Evolutionary conservation across 2,113 vertebrate genomes (phyloP).

Genomic region (Clarias gariepinus): DNA sequence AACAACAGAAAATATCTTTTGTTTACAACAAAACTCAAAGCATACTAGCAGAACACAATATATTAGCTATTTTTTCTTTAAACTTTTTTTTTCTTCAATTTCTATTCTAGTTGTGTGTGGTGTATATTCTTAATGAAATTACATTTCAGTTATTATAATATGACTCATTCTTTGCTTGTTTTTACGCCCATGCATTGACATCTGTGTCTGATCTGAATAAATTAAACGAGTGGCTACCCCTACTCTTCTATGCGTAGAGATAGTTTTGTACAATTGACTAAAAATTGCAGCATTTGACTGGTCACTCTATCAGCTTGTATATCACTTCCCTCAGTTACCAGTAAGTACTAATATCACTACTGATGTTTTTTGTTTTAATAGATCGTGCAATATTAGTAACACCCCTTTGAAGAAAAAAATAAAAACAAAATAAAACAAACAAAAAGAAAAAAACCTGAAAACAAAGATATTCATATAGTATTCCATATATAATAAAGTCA

Average conservation of each 20-base stretch:
- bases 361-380: slow-evolving; percentile 67
- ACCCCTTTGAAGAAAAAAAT: slow-evolving; percentile 72
- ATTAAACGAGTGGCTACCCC: slow-evolving; percentile 78
- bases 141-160: slow-evolving; percentile 74
- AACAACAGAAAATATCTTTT: slow-evolving; percentile 73
- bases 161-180: slow-evolving; percentile 74
- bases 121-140: slow-evolving; percentile 81
- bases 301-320: slow-evolving; percentile 74
- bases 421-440: slow-evolving; percentile 64
- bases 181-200: slow-evolving; percentile 80
- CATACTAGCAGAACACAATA: slow-evolving; percentile 93
- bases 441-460: slow-evolving; percentile 63
- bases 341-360: slow-evolving; percentile 76
- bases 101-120: slow-evolving; percentile 74
- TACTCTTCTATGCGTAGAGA: slow-evolving; percentile 62
- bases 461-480: slow-evolving; percentile 79
- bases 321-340: slow-evolving; percentile 62
- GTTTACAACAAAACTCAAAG: slow-evolving; percentile 81
- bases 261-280: slow-evolving; percentile 84
- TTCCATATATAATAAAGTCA: slow-evolving; percentile 73
- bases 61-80: slow-evolving; percentile 85
- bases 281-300: slow-evolving; percentile 95
- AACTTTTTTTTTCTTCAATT: slow-evolving; percentile 68
- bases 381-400: slow-evolving; percentile 86
- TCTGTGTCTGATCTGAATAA: slow-evolving; percentile 81